A percentile compares a stretch with the other conserved stretches of the same genome.
Evolutionary conservation across 2,888 invertebrate species (phyloP).

Genomic region (Syrphus vitripennis): DNA sequence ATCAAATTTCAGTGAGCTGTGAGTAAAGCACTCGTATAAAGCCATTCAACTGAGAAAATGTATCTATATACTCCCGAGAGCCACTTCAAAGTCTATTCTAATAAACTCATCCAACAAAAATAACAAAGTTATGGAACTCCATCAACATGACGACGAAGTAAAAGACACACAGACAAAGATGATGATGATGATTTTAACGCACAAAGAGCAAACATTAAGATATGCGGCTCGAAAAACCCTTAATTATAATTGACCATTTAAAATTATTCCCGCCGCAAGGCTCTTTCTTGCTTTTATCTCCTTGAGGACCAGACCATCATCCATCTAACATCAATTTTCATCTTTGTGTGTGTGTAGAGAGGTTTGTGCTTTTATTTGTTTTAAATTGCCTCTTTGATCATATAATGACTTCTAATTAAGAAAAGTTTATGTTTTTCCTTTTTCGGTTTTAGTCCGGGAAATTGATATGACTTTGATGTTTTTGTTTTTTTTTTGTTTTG

Average conservation of each 20-base stretch:
- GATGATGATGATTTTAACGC: background rate
- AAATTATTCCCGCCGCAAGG: slow-evolving; percentile 54
- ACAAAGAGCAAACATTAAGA: background rate
- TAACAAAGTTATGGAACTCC: slow-evolving; percentile 58
- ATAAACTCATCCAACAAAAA: slow-evolving; percentile 53
- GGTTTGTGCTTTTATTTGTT: slow-evolving; percentile 57
- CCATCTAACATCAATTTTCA: background rate
- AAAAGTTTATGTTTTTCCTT: slow-evolving; percentile 73
- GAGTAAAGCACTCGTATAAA: too few relatives aligned
- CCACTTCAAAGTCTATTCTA: slow-evolving; percentile 67
- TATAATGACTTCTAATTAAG: slow-evolving; percentile 79
- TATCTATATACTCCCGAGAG: slow-evolving; percentile 5
- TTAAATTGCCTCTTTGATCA: slow-evolving; percentile 78
- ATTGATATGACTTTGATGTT: slow-evolving; percentile 2
- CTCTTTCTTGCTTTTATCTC: slow-evolving; percentile 30
- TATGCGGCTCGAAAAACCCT: slow-evolving; percentile 13
- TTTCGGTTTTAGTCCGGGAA: background rate
- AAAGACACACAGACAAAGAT: background rate
- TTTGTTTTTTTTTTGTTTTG: slow-evolving; percentile 7
- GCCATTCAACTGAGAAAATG: slow-evolving; percentile 58
- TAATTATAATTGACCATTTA: slow-evolving; percentile 67
- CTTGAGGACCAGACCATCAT: background rate
- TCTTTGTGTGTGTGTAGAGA: slow-evolving; percentile 21
- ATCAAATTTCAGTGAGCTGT: slow-evolving; percentile 57
- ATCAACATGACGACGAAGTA: slow-evolving; percentile 28